A percentile compares a stretch with the other conserved stretches of the same genome.
Conservation (phyloP, 2,113 vertebrate species). For the Irena cyanogastra region DNA sequence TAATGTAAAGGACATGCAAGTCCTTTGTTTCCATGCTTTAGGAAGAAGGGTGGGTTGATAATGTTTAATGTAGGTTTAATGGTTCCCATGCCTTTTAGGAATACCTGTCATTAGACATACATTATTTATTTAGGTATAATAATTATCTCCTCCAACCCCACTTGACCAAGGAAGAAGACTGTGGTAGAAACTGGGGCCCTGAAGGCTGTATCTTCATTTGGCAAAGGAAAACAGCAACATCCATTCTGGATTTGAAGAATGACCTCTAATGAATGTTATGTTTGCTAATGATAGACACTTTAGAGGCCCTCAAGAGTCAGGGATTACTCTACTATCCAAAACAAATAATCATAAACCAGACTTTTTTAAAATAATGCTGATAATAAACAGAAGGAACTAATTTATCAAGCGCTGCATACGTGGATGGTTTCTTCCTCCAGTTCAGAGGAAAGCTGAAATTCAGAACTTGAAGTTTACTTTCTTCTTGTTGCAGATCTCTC, state of each 20-base stretch:
- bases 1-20: background rate
- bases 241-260: background rate
- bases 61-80: background rate
- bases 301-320: background rate
- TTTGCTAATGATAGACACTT: background rate
- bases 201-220: background rate
- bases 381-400: background rate
- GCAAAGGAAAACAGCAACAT: background rate
- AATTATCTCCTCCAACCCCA: background rate
- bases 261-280: background rate
- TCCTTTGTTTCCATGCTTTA: background rate
- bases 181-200: background rate
- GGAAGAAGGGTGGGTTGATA: background rate
- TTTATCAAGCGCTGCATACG: background rate
- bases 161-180: background rate
- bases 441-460: background rate
- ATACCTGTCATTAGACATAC: background rate
- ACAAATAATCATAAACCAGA: background rate
- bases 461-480: background rate
- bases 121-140: background rate
- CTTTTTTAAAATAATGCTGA: background rate
- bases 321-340: background rate
- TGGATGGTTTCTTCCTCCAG: background rate
- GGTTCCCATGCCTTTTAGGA: background rate
- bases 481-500: background rate